These are phyloP conservation scores for Acleris cristana DNA, from an alignment of 2,888 invertebrate species.

Conservation along the genomic window DNA sequence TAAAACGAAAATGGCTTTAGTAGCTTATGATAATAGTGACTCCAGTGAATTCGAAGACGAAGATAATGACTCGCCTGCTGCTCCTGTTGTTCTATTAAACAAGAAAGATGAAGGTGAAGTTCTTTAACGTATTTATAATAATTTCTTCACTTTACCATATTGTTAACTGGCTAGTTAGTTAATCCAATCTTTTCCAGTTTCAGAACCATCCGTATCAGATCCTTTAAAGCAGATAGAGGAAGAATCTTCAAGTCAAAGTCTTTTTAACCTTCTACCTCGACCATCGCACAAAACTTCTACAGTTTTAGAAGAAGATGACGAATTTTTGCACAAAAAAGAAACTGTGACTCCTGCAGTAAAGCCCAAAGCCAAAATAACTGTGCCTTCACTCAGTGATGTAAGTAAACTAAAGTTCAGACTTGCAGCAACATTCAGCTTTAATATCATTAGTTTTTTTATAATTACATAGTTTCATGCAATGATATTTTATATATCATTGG, in stretches of 20 bases:
- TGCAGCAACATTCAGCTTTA: no score
- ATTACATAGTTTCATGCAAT: no score
- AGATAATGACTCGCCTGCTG: slow-evolving; percentile 45
- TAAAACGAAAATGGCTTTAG: slow-evolving; percentile 78
- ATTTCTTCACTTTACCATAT: neutral
- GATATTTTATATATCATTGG: no score
- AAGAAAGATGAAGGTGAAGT: slow-evolving; percentile 51
- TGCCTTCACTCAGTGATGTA: slow-evolving; percentile 87
- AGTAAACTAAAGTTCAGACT: slow-evolving; percentile 42
- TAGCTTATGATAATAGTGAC: slow-evolving; percentile 85
- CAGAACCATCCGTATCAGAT: slow-evolving; percentile 40
- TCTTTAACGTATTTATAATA: neutral
- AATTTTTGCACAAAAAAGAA: slow-evolving; percentile 85
- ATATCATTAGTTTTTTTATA: no score
- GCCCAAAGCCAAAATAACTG: slow-evolving; percentile 86
- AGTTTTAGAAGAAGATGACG: slow-evolving; percentile 85
- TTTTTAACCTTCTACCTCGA: slow-evolving; percentile 77
- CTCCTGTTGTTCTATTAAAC: slow-evolving; percentile 50
- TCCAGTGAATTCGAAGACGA: slow-evolving; percentile 71
- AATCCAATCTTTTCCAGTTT: slow-evolving; percentile 10
- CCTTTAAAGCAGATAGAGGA: slow-evolving; percentile 12
- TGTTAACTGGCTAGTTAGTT: neutral
- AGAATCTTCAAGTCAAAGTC: slow-evolving; percentile 43
- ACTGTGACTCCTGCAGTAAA: slow-evolving; percentile 57
- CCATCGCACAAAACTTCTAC: slow-evolving; percentile 66